Conservation (phyloP, 2,797 vertebrate genomes). For the Peromyscus eremicus region DNA sequence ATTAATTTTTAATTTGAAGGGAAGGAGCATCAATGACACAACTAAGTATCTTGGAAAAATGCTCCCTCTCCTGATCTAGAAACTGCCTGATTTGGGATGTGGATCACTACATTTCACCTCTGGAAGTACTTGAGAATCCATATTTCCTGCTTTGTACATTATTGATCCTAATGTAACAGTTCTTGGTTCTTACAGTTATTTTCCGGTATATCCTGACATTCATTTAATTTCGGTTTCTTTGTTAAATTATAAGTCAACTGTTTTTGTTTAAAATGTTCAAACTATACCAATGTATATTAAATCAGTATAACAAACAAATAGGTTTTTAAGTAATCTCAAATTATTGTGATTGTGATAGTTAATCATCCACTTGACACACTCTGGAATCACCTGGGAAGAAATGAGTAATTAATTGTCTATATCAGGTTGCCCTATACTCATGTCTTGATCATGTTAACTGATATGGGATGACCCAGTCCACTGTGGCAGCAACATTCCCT, state of each 20-base stretch:
- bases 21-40: not conserved
- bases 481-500: not conserved
- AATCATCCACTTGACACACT: not conserved
- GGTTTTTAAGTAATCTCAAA: not conserved
- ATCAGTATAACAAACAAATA: not conserved
- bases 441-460: not conserved
- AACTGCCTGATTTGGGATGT: not conserved
- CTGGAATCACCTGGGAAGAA: not conserved
- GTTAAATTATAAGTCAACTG: not conserved
- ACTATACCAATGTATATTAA: not conserved
- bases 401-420: not conserved
- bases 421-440: not conserved
- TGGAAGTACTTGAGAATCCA: not conserved
- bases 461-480: not conserved
- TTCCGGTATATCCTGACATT: not conserved
- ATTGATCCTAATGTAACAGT: slow-evolving; percentile 52
- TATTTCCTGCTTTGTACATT: not conserved
- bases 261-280: slow-evolving; percentile 49
- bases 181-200: not conserved
- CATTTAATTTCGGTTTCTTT: not conserved
- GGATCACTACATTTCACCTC: not conserved
- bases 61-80: not conserved
- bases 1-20: not conserved
- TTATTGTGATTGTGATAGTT: not conserved
- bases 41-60: not conserved